phyloP scores from a whole-genome alignment of 2,797 vertebrate species.

The Lepus oiostolus region DNA sequence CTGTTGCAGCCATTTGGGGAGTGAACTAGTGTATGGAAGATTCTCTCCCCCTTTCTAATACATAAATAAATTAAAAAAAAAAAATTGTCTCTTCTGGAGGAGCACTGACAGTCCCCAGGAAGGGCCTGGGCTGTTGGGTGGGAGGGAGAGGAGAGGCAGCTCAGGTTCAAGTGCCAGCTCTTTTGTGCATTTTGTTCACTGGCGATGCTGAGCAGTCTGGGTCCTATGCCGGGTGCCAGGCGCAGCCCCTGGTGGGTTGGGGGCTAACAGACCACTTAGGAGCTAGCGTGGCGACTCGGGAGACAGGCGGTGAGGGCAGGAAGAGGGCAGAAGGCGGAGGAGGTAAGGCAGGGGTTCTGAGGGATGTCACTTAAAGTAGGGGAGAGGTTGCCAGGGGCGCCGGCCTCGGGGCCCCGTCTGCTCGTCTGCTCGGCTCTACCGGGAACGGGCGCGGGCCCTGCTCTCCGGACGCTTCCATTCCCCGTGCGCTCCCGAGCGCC shows the following conservation, averaged over 20 bases:
- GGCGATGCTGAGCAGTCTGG: background rate
- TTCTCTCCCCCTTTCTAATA: no score
- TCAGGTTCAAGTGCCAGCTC: background rate
- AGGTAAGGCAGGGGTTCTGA: no score
- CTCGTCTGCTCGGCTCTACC: accelerated
- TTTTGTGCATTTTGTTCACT: background rate
- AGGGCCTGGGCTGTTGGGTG: background rate
- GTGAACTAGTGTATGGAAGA: no score
- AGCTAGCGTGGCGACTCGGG: background rate
- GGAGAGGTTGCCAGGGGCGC: accelerated
- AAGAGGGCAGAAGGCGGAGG: background rate
- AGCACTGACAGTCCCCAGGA: no score
- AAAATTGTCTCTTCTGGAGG: background rate
- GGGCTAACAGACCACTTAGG: background rate
- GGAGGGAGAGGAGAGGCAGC: background rate
- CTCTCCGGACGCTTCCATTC: background rate
- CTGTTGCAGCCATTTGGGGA: no score
- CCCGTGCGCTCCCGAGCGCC: no score
- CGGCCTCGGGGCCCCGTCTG: background rate
- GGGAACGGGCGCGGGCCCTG: background rate
- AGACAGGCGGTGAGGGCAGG: background rate
- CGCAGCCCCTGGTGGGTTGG: background rate
- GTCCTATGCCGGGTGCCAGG: accelerated
- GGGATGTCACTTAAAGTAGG: no score
- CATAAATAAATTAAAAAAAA: no score